A percentile compares a stretch with the other conserved stretches of the same genome.
Evolutionary conservation across 2,888 invertebrate species (phyloP).

Genomic region (Pocota personata): DNA sequence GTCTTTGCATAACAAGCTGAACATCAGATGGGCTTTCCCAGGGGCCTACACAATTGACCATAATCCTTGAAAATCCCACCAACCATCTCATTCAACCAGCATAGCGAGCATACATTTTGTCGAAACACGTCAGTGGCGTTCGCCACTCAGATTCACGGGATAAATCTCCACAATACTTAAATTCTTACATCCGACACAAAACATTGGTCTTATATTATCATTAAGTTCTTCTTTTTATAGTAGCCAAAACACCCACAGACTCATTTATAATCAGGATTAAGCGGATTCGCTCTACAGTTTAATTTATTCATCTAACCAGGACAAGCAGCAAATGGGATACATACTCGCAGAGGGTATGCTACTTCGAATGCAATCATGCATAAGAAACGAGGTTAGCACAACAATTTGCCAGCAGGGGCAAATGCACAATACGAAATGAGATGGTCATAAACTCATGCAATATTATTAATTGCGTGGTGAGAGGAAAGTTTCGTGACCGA

Average conservation of each 20-base stretch:
- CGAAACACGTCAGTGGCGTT: conserved; percentile 3
- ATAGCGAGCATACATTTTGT: conserved; percentile 1
- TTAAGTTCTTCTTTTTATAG: conserved; percentile 27
- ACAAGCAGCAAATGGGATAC: not conserved
- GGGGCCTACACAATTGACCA: not conserved
- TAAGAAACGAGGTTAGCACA: conserved; percentile 20
- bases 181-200: conserved; percentile 43
- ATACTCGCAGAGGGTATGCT: not conserved
- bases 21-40: not conserved
- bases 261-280: conserved; percentile 51
- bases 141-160: not conserved
- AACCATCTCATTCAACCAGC: no score
- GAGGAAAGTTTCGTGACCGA: conserved; percentile 17
- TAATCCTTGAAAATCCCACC: not conserved
- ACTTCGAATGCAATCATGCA: conserved; percentile 31
- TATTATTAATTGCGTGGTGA: conserved; percentile 25
- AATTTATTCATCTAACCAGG: conserved; percentile 48
- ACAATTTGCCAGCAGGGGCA: conserved; percentile 43
- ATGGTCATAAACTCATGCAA: conserved; percentile 19
- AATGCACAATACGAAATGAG: conserved; percentile 15
- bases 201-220: conserved; percentile 37
- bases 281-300: conserved; percentile 24
- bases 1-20: not conserved
- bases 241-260: not conserved
- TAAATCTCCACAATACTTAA: conserved; percentile 38